Evolutionary conservation across 2,888 invertebrate species (phyloP).

Genomic region (Globia sparganii): DNA sequence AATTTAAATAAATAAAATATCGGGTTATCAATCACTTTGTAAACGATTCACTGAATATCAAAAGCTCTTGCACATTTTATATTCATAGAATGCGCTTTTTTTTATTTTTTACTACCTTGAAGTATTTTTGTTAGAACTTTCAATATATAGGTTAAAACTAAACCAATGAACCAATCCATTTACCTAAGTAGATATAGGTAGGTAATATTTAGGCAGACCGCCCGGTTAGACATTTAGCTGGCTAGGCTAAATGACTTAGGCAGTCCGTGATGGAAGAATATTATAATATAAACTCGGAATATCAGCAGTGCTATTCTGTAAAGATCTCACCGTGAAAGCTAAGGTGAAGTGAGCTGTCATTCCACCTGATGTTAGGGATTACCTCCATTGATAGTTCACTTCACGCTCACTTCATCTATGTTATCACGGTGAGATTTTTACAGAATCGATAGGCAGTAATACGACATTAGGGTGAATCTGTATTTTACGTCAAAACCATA

Average conservation of each 20-base stretch:
- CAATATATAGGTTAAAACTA: not conserved
- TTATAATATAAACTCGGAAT: not conserved
- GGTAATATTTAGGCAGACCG: not conserved
- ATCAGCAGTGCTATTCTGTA: no score
- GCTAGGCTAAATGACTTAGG: not conserved
- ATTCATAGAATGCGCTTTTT: slow-evolving; percentile 14
- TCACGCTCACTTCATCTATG: no score
- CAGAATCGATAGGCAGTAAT: no score
- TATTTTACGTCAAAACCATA: not conserved
- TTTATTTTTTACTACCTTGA: not conserved
- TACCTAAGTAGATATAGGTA: not conserved
- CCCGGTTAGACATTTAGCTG: not conserved
- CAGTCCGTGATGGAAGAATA: not conserved
- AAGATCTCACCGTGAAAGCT: no score
- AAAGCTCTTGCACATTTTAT: slow-evolving; percentile 23
- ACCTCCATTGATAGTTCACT: no score
- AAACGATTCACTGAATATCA: slow-evolving; percentile 26
- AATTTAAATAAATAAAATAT: slow-evolving; percentile 22
- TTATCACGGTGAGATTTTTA: no score
- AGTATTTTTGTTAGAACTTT: not conserved
- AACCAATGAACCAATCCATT: not conserved
- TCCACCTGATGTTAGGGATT: no score
- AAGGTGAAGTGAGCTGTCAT: no score
- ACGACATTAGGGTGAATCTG: not conserved
- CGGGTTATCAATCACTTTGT: slow-evolving; percentile 34